These are phyloP conservation scores for Pecten maximus DNA, from an alignment of 2,888 invertebrate genomes.

Conservation along the genomic window DNA sequence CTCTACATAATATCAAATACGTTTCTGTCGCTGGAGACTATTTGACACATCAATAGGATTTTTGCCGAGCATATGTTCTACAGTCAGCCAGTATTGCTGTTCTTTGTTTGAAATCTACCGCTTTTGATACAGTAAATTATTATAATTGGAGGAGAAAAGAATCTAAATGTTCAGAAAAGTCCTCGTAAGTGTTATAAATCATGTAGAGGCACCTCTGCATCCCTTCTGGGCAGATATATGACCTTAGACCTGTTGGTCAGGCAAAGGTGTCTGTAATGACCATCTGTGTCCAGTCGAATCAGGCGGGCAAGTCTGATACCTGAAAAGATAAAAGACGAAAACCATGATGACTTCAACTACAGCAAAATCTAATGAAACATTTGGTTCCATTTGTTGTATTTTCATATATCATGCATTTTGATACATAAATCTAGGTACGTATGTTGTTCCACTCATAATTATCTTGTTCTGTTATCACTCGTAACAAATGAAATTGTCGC, in stretches of 20 bases:
- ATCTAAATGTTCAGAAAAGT: not conserved
- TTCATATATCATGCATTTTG: no score
- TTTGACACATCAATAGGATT: not conserved
- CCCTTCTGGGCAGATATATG: not conserved
- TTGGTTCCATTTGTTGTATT: no score
- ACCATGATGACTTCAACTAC: no score
- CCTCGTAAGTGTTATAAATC: not conserved
- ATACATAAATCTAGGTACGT: no score
- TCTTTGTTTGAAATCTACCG: not conserved
- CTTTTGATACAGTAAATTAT: not conserved
- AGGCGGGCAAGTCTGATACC: not conserved
- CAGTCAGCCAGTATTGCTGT: not conserved
- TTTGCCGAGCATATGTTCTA: not conserved
- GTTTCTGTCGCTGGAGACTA: not conserved
- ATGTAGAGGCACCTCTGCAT: not conserved
- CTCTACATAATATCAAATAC: not conserved
- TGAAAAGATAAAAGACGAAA: no score
- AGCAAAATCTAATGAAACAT: no score
- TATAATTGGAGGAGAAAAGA: not conserved
- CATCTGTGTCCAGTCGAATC: slow-evolving; percentile 16
- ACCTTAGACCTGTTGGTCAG: not conserved
- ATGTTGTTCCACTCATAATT: no score
- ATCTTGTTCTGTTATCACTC: no score
- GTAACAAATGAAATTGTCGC: no score
- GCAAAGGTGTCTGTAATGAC: not conserved